Percentiles rank a stretch among this genome's conserved stretches.
Evolutionary conservation across 2,888 invertebrate genomes (phyloP).

Genomic region (Uloborus plumipes): DNA sequence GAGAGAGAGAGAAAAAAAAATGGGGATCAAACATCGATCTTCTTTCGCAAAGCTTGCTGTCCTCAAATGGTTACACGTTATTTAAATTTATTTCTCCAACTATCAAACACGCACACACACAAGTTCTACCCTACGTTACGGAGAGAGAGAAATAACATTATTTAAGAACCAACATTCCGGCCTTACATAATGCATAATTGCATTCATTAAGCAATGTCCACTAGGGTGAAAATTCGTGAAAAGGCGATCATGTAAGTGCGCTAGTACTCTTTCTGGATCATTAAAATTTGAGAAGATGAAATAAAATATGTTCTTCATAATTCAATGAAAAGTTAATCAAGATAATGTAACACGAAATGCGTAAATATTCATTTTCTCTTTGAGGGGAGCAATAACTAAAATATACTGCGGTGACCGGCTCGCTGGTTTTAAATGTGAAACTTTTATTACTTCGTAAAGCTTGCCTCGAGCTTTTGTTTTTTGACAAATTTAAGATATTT

Average conservation of each 20-base stretch:
- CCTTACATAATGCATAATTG: conserved; percentile 38
- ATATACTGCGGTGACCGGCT: too few species aligned
- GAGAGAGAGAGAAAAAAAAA: too few species aligned
- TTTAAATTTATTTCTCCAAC: too few species aligned
- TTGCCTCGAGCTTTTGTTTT: too few species aligned
- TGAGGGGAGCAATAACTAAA: too few species aligned
- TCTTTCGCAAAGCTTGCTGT: too few species aligned
- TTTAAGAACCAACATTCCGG: conserved; percentile 32
- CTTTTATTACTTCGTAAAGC: too few species aligned
- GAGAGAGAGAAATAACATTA: conserved; percentile 28
- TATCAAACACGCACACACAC: too few species aligned
- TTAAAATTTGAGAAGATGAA: conserved; percentile 53
- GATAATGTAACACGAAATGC: conserved; percentile 45
- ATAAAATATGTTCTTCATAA: conserved; percentile 59
- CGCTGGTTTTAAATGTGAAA: too few species aligned
- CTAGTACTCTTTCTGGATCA: conserved; percentile 44
- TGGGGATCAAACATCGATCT: too few species aligned
- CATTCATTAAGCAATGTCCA: conserved; percentile 44
- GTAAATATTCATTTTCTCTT: conserved; percentile 15
- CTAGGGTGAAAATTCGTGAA: conserved; percentile 29
- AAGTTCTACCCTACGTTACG: background rate
- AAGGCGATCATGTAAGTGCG: conserved; percentile 44
- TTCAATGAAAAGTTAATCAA: conserved; percentile 62
- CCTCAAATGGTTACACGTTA: too few species aligned
- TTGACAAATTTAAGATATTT: too few species aligned